Evolutionary conservation across 2,113 vertebrate species (phyloP).

Genomic region (Nannospalax galili): DNA sequence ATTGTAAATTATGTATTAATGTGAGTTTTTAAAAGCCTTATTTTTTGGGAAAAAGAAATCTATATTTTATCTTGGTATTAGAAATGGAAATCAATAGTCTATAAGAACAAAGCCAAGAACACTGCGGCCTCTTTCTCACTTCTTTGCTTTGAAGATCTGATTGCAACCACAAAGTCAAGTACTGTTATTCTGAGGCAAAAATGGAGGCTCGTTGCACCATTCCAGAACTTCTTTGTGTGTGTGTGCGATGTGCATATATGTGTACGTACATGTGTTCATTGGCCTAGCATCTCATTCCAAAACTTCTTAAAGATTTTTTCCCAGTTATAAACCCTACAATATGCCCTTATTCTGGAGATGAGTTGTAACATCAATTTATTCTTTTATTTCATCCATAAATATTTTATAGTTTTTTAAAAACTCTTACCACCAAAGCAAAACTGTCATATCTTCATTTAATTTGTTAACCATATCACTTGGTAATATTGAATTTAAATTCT

Average conservation of each 20-base stretch:
- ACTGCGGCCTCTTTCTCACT: background rate
- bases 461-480: background rate
- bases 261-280: background rate
- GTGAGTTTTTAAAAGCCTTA: background rate
- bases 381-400: background rate
- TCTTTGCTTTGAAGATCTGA: conserved; percentile 16
- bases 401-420: background rate
- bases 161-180: background rate
- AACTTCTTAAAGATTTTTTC: background rate
- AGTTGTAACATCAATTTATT: background rate
- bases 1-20: conserved; percentile 58
- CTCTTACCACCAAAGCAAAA: background rate
- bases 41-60: background rate
- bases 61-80: conserved; percentile 53
- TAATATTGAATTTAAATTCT: background rate
- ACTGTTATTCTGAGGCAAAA: background rate
- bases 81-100: conserved; percentile 42
- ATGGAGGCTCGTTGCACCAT: background rate
- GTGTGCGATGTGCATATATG: background rate
- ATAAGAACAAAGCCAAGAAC: background rate
- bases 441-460: background rate
- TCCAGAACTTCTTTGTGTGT: background rate
- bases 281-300: background rate
- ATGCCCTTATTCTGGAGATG: background rate
- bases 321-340: background rate